Base-by-base conservation (phyloP, 2,113 vertebrate genomes). In the Coreoperca whiteheadi region DNA sequence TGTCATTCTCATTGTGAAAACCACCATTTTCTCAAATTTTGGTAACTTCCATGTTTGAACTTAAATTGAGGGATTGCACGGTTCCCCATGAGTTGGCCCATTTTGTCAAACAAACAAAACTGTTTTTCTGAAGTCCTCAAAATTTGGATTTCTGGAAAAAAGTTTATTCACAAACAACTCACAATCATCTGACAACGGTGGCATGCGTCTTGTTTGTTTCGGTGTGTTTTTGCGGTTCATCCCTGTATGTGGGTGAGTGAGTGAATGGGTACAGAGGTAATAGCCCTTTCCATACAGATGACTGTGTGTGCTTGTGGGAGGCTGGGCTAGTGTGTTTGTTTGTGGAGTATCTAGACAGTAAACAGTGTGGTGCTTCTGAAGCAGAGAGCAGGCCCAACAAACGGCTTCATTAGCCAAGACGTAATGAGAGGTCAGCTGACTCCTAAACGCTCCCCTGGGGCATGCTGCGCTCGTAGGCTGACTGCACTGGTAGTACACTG, bases 291-390 rank as follows among this genome's bases (percentile, higher is more conserved):
- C 84, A 28, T 70, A 28, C 21, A 72, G 18, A 69, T 68, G 70
- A 48, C 34, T 69, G 28, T 46, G 54, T 48, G 32, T 51, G 66
- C 39, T 50, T 8, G 73, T 46, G 63, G 50, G 75, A 54, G 54
- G 59, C 73, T 66, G 34, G 43, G n/a, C 59, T 46, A 16, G 77
- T 75, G 43, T 87, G 73, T 89, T 83, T 88, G 78, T 88, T 88
- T 83, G 71, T 53, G 51, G 14, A 59, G 51, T 68, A 32, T 88
- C 79, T 53, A 83, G 76, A 91, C 88, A 60, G 84, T 92, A 90
- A 91, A 91, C 81, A 71, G 39, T 82, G 83, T 48, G 64, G 74
- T 77, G 79, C 82, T 87, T 83, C 77, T 88, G 78, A 84, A 89
- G 74, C 80, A 67, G 5, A 69, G 64, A 81, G 46, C 6, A 25